Evolutionary conservation across 2,888 invertebrate species (phyloP).

Genomic region (Loripinus fragilis): DNA sequence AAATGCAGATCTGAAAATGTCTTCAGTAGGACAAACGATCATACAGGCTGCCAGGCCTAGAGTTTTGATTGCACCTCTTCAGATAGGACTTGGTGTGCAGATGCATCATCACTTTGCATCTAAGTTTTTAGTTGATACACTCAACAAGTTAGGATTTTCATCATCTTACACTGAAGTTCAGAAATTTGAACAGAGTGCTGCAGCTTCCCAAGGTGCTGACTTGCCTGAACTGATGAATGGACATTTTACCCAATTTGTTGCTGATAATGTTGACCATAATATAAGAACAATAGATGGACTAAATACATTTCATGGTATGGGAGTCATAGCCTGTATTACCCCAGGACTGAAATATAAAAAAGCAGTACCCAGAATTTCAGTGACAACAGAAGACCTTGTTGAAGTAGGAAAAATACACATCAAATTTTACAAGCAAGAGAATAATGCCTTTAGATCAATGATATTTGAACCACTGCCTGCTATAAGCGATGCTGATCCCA

Average conservation of each 20-base stretch:
- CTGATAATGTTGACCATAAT: conserved; percentile 38
- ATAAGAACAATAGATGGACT: conserved; percentile 26
- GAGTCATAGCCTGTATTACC: not conserved
- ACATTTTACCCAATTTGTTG: conserved; percentile 28
- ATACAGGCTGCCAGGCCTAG: conserved; percentile 55
- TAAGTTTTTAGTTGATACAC: conserved; percentile 59
- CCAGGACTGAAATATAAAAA: not conserved
- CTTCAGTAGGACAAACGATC: conserved; percentile 62
- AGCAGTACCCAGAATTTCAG: not conserved
- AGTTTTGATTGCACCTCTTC: conserved; percentile 51
- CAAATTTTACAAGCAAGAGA: conserved; percentile 11
- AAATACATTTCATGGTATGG: conserved; percentile 35
- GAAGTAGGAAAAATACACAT: conserved; percentile 26
- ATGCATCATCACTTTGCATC: conserved; percentile 53
- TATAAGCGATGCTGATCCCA: not conserved
- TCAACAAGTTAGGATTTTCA: conserved; percentile 55
- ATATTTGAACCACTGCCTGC: conserved; percentile 2
- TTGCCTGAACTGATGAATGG: not conserved
- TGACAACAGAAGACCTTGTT: conserved; percentile 25
- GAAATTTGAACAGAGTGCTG: conserved; percentile 29
- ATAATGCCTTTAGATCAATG: conserved; percentile 11
- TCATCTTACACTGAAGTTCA: conserved; percentile 51
- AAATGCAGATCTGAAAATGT: conserved; percentile 23
- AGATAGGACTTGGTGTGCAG: conserved; percentile 56
- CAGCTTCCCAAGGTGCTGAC: not conserved